Conservation (phyloP, 2,113 vertebrate genomes). For the Ranitomeya variabilis region DNA sequence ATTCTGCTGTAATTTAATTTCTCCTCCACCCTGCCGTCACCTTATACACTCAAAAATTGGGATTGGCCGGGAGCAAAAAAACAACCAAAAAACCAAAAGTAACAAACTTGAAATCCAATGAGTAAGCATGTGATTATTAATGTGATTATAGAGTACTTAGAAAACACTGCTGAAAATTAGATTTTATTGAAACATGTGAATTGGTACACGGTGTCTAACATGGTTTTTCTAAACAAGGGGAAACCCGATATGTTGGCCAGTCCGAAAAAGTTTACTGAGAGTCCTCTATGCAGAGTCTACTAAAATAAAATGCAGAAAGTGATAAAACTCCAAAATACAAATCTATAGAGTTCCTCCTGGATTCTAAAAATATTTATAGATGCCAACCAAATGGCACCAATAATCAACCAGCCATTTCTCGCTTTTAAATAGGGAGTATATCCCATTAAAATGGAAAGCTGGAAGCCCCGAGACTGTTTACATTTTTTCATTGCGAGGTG, state of each 20-base stretch:
- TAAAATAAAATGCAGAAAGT: background rate
- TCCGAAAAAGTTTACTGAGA: background rate
- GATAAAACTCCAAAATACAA: no score
- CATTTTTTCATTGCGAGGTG: no score
- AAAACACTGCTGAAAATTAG: conserved; percentile 36
- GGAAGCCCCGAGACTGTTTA: no score
- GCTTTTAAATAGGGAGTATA: no score
- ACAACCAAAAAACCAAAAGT: background rate
- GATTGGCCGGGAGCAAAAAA: conserved; percentile 14
- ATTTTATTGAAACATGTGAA: conserved; percentile 40
- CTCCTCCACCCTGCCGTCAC: background rate
- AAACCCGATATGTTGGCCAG: conserved; percentile 11
- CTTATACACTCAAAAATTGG: background rate
- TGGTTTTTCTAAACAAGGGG: conserved; percentile 15
- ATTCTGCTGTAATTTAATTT: conserved; percentile 51
- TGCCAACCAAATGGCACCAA: background rate
- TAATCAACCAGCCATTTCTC: no score
- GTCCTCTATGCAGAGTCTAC: background rate
- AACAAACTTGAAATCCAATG: background rate
- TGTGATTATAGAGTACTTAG: conserved; percentile 29
- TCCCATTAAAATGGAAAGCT: no score
- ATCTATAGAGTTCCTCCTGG: no score
- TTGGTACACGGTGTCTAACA: conserved; percentile 50
- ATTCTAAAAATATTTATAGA: background rate
- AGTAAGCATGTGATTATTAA: conserved; percentile 38